Evolutionary conservation across 2,888 invertebrate genomes (phyloP), one percentile per base, ranked within the genome.

Genomic region (Phyllotreta cruciferae): DNA sequence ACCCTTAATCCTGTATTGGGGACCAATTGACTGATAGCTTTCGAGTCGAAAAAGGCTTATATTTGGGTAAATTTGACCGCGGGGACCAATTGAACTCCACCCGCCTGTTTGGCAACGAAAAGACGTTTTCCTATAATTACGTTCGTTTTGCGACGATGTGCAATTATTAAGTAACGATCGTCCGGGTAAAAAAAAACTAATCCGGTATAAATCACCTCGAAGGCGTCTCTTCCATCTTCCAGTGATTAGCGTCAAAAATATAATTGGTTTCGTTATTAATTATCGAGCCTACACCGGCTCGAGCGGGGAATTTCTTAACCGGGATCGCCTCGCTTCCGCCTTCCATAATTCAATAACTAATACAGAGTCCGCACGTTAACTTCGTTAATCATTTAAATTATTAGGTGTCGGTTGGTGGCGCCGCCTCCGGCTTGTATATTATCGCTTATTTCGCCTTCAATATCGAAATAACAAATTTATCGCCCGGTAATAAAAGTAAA

Each of bases 341-440:
- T 50, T 24, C 47, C 56, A 34, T 42, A 56, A 56, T 44, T 44
- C 36, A 56, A 56, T 56, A 56, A 44, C 36, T 56, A 42, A 56
- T 56, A 56, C 45, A 36, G 56, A 44, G 56, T 56, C 42, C 44
- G 56, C 56, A 44, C 56, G 34, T 54, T 41, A 54, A 54, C 42
- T 54, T 54, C 36, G 56, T 44, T 56, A 56, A 56, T 56, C 56
- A 44, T 56, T 56, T 56, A 56, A 56, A 56, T 56, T 56, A 56
- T 56, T 56, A 56, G 42, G 56, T 56, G 56, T 56, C 45, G 56
- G 56, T 45, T 56, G 42, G 38, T 10, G 35, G 3, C 3, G 6
- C 11, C 7, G 11, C 34, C 45, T 11, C 35, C 44, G 45, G 56
- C 4, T 35, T 44, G 14, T 35, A 56, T 41, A 54, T 42, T 41